Base-by-base conservation (phyloP, 2,888 invertebrate genomes). In the Pterostichus niger region DNA sequence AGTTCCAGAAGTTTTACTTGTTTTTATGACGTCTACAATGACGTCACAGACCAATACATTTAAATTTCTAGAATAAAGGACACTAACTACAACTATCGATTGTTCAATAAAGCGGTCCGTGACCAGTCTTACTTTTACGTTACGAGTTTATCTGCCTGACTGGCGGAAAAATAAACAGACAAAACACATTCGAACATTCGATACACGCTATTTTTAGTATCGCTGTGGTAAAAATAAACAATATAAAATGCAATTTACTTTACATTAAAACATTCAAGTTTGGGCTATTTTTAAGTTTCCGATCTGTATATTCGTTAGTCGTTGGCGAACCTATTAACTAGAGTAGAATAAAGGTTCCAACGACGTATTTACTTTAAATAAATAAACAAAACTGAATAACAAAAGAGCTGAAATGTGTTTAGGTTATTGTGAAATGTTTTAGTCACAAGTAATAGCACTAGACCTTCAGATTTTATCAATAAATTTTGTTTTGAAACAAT, bases 221-320 rank as follows among this genome's bases (percentile, higher is more conserved):
- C 44, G 17, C 0, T 10, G 35, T 11, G 68, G 17, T 44, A 71
- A 71, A 71, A 71, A 71, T 71, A 71, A 24, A 71, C 44, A 71
- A 44, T 71, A 75, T 75, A 24, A 75, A 73, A 46, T 73, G 73
- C 17, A 73, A 73, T 73, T 73, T 73, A 73, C 73, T 31, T 73
- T 52, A 15, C 24, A 73, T 73, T 44, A 46, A 35, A 52, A 24
- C 24, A 49, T 61, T 6, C 9, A 33, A 31, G 61, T 24, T 49
- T 2, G n/a, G 49, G 17, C 73, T 73, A 73, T 73, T 73, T 49
- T 59, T 61, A 33, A 61, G 59, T 9, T 61, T 49, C 9, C 9
- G 49, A 61, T 61, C 24, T 61, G 11, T n/a, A 11, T 24, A 31
- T 33, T 61, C 24, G 6, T 61, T 61, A 73, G 6, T 24, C 13